Conservation (phyloP, 2,888 invertebrate species). For the Xanthorhoe designata region DNA sequence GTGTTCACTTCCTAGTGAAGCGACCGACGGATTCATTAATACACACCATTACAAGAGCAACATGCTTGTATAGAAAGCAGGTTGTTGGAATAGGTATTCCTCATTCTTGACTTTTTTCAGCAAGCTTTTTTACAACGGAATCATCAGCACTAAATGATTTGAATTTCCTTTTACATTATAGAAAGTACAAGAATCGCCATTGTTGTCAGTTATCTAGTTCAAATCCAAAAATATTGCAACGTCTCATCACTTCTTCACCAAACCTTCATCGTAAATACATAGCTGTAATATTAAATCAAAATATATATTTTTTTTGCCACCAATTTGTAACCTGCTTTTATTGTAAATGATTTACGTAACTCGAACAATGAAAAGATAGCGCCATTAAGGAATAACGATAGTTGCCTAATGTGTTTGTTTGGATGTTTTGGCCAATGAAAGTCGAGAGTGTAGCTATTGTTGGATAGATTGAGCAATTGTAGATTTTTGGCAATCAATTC, state of each 20-base stretch:
- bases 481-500: conserved; percentile 30
- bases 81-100: no score
- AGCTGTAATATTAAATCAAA: no score
- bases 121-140: no score
- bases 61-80: conserved; percentile 18
- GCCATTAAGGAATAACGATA: conserved; percentile 76
- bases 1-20: conserved; percentile 71
- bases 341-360: conserved; percentile 69
- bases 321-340: conserved; percentile 12
- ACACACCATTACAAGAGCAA: conserved; percentile 72
- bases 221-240: no score
- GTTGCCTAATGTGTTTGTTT: conserved; percentile 79
- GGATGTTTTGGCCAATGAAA: conserved; percentile 66
- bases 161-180: no score
- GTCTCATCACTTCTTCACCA: no score
- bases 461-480: conserved; percentile 42
- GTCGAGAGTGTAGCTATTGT: conserved; percentile 70
- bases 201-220: no score
- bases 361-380: conserved; percentile 79
- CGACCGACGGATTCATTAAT: conserved; percentile 70
- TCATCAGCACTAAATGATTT: neutral
- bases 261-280: no score
- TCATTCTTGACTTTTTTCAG: no score
- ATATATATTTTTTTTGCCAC: no score
- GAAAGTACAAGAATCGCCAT: no score